Evolutionary conservation across 2,113 vertebrate species (phyloP).

Genomic region (Myotis lucifugus): DNA sequence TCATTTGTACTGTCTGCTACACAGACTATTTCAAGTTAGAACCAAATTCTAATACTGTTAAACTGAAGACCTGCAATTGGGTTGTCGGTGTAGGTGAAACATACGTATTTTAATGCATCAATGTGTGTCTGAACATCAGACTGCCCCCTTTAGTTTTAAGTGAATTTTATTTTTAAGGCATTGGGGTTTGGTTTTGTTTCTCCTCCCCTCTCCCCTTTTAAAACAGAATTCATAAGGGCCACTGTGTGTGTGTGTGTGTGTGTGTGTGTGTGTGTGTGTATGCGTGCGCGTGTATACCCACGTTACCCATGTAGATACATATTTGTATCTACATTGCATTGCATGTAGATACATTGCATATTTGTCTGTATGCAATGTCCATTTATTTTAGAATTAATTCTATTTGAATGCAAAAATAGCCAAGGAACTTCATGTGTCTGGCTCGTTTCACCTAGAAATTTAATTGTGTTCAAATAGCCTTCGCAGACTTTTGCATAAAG

Average conservation of each 20-base stretch:
- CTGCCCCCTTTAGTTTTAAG: not conserved
- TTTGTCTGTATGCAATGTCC: constrained; percentile 57
- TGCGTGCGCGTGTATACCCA: not conserved
- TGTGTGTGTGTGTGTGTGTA: not conserved
- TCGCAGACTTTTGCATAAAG: constrained; percentile 74
- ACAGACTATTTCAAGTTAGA: constrained; percentile 57
- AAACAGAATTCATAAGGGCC: constrained; percentile 28
- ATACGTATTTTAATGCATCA: not conserved
- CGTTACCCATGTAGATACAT: constrained; percentile 37
- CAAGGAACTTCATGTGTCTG: constrained; percentile 67
- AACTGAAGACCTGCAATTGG: constrained; percentile 28
- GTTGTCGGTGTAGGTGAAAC: constrained; percentile 43
- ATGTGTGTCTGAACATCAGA: not conserved
- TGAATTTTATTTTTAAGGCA: constrained; percentile 41
- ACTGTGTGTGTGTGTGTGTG: not conserved
- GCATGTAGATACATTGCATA: constrained; percentile 57
- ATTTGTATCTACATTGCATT: too few species aligned
- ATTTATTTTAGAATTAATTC: constrained; percentile 75
- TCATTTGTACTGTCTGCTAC: constrained; percentile 46
- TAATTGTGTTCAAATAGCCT: constrained; percentile 70
- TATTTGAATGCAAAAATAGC: constrained; percentile 73
- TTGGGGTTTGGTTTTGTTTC: not conserved
- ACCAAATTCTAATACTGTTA: constrained; percentile 54
- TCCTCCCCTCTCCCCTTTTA: not conserved
- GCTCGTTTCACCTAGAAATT: constrained; percentile 76